Conservation (phyloP, 1,140 invertebrate species). For the Tetranychus cinnabarinus region DNA sequence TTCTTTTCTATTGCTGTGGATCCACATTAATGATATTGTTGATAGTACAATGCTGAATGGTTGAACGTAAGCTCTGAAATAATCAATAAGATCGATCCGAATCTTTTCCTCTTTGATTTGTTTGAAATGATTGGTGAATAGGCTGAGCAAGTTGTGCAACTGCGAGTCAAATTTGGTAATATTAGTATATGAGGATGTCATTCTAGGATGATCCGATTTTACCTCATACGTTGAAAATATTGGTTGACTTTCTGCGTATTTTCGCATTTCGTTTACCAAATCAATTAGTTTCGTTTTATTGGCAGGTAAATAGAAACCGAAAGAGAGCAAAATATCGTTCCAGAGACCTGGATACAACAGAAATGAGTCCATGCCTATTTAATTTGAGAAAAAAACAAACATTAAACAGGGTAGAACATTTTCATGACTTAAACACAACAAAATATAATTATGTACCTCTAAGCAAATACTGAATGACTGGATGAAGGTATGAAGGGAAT, state of each 20-base stretch:
- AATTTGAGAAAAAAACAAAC: background rate
- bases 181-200: no score
- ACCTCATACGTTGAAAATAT: background rate
- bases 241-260: conserved; percentile 1
- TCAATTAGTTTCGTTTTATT: no score
- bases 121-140: background rate
- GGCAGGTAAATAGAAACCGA: background rate
- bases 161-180: background rate
- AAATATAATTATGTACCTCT: background rate
- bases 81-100: background rate
- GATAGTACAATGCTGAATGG: background rate
- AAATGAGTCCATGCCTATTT: background rate
- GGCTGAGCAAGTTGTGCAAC: background rate
- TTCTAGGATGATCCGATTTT: background rate
- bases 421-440: background rate
- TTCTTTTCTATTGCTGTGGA: background rate
- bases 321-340: background rate
- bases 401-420: no score
- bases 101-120: background rate
- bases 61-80: background rate
- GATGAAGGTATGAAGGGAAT: background rate
- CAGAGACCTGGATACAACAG: background rate
- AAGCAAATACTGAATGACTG: background rate
- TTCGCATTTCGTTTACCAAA: background rate
- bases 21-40: background rate